Conservation (phyloP, 2,113 vertebrate genomes). For the Actenoides lindsayi region DNA sequence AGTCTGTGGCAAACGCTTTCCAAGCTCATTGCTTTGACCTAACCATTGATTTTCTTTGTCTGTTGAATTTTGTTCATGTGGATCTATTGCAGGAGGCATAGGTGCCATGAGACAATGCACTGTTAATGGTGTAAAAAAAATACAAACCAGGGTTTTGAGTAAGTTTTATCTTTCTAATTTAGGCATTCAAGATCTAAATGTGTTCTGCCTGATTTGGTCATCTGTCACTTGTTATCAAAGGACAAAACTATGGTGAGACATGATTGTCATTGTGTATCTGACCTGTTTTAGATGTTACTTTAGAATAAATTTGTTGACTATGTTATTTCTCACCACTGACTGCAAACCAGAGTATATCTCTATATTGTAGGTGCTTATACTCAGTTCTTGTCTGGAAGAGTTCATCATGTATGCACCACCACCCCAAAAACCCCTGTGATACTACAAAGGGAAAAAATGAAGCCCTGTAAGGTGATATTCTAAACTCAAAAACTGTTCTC, state of each 20-base stretch:
- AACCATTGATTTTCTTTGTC: not conserved
- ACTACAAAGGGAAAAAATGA: not conserved
- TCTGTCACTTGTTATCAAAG: not conserved
- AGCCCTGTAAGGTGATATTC: not conserved
- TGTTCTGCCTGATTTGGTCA: not conserved
- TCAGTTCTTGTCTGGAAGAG: not conserved
- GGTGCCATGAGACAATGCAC: not conserved
- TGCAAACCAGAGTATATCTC: not conserved
- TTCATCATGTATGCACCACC: rapidly evolving
- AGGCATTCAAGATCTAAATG: not conserved
- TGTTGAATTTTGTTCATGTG: not conserved
- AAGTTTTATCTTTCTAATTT: not conserved
- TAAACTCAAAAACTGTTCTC: not conserved
- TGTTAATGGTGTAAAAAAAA: not conserved
- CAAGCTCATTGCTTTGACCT: not conserved
- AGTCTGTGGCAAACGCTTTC: not conserved
- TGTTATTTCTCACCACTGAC: not conserved
- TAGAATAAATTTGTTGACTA: not conserved
- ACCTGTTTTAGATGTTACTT: not conserved
- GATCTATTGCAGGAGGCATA: not conserved
- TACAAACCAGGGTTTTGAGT: not conserved
- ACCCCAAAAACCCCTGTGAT: rapidly evolving
- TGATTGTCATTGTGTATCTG: not conserved
- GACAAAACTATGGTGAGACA: not conserved
- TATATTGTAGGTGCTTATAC: not conserved